Evolutionary conservation across 1,140 invertebrate genomes (phyloP), one percentile per base, ranked within the genome.

Genomic region (Lutraria rhynchaena): DNA sequence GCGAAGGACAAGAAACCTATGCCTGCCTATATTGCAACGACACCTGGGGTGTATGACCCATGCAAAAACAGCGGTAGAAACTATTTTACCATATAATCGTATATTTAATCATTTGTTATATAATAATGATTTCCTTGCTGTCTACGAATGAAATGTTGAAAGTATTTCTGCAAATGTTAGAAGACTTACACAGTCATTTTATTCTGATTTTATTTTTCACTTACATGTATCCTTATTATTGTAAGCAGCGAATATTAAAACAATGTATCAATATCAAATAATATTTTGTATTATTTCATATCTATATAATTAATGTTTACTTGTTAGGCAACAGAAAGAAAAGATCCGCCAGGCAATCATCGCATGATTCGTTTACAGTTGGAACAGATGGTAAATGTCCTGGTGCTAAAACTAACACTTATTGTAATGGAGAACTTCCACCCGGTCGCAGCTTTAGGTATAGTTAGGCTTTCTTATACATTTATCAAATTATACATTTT

Each of bases 391-490:
- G 73, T 5, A 1, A 74, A 0, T 82, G 60, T 33, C 63, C 60
- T 1, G 51, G 41, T 24, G 3, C 22, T 4, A 13, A 58, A 27
- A 19, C 33, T 7, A 11, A 77, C 1, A 22, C 67, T 15, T 76
- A 57, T 22, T 65, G 51, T 19, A 76, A 83, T 55, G 81, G 75
- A 19, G 49, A 83, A 22, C 22, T 71, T 17, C 55, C 67, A 65
- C 73, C 27, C 53, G 24, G 63, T 69, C n/a, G 31, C 19, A 51
- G 53, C 53, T 46, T 44, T 41, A 37, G 81, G 71, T 60, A 41
- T 41, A 41, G n/a, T n/a, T n/a, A n/a, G n/a, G n/a, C n/a, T n/a
- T n/a, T n/a, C n/a, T n/a, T n/a, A n/a, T n/a, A n/a, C n/a, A n/a
- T n/a, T n/a, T n/a, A n/a, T n/a, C n/a, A n/a, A n/a, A n/a, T n/a